Percentiles rank a stretch among this genome's conserved stretches.
Conservation (phyloP, 2,797 vertebrate species). For the Nyctalus aviator region DNA sequence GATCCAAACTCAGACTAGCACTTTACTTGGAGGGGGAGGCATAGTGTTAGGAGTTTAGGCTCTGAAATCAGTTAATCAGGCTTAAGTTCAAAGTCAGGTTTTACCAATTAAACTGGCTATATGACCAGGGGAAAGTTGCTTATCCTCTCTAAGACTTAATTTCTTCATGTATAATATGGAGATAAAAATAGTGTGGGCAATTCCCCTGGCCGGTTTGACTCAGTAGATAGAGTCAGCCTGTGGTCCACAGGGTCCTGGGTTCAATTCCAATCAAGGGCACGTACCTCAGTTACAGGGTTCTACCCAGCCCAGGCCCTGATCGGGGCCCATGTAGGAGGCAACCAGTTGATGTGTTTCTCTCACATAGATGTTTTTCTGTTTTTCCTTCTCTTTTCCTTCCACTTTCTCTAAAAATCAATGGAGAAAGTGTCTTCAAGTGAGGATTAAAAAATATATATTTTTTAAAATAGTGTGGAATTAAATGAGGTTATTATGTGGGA, state of each 20-base stretch:
- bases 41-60: not conserved
- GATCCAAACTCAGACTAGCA: not conserved
- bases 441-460: too few species aligned
- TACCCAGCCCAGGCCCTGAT: too few species aligned
- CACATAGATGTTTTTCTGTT: too few species aligned
- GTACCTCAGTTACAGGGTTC: too few species aligned
- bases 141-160: constrained; percentile 20
- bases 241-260: too few species aligned
- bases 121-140: not conserved
- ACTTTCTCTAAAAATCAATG: too few species aligned
- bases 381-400: too few species aligned
- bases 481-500: not conserved
- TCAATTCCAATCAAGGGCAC: too few species aligned
- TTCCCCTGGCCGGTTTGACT: not conserved
- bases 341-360: too few species aligned
- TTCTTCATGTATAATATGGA: not conserved
- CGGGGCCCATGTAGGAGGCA: too few species aligned
- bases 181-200: not conserved
- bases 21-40: not conserved
- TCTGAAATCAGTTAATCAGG: not conserved
- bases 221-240: too few species aligned
- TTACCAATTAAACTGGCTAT: not conserved
- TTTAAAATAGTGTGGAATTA: not conserved
- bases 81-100: not conserved
- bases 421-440: too few species aligned